These are phyloP conservation scores for Arbacia lixula DNA, from an alignment of 53 echinoderm and acorn worm species.

Conservation along the genomic window DNA sequence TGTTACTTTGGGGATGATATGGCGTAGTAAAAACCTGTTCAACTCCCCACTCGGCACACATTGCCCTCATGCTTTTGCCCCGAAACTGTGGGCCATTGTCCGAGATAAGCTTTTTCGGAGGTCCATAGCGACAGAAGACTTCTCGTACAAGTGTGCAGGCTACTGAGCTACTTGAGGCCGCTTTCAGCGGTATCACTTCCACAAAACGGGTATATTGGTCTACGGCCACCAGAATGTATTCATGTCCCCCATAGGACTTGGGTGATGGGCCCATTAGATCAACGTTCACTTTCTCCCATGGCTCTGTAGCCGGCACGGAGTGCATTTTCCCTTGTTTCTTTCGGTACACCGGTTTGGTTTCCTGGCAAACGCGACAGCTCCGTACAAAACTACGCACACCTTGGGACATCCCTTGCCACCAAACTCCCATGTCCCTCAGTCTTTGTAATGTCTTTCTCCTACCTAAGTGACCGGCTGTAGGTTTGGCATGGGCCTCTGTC, in stretches of 20 bases:
- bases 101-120: conserved; percentile 39
- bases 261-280: conserved; percentile 59
- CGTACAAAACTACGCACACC: conserved; percentile 31
- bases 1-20: conserved; percentile 68
- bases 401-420: conserved; percentile 33
- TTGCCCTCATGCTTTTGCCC: conserved; percentile 28
- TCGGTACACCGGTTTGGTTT: conserved; percentile 58
- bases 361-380: conserved; percentile 35
- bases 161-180: no score
- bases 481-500: conserved; percentile 39
- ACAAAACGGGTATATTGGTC: conserved; percentile 44
- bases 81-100: conserved; percentile 76
- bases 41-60: conserved; percentile 60
- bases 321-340: conserved; percentile 57
- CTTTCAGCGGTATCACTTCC: conserved; percentile 44
- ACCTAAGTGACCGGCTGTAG: conserved; percentile 64
- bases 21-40: conserved; percentile 57
- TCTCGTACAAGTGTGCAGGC: conserved; percentile 52
- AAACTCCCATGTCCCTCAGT: conserved; percentile 4
- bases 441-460: conserved; percentile 60
- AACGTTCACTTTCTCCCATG: conserved; percentile 58
- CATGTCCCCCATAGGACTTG: no score
- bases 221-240: no score
- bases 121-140: conserved; percentile 61
- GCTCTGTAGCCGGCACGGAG: conserved; percentile 14